Evolutionary conservation across 1,140 invertebrate species (phyloP).

Genomic region (Psilanteris sp.): DNA sequence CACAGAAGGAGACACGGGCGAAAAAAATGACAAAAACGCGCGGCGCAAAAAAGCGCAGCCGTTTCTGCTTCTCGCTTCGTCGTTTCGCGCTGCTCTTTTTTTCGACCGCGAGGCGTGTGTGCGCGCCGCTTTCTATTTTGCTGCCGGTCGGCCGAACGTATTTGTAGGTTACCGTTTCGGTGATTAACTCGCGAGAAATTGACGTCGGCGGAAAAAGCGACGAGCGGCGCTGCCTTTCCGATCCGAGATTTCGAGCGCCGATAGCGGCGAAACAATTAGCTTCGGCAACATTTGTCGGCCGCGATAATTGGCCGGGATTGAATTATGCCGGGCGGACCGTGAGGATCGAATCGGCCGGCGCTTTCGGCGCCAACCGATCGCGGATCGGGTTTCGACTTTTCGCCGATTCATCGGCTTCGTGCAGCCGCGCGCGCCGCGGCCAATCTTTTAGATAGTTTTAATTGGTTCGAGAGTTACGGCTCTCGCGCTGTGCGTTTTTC

Average conservation of each 20-base stretch:
- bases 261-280: constrained; percentile 4
- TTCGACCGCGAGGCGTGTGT: no score
- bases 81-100: constrained; percentile 28
- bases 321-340: neutral
- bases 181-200: constrained; percentile 50
- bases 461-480: no score
- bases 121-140: constrained; percentile 42
- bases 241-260: constrained; percentile 4
- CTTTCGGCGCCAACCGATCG: no score
- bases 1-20: constrained; percentile 18
- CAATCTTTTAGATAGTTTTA: no score
- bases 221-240: neutral
- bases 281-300: neutral
- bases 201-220: constrained; percentile 35
- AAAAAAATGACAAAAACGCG: neutral
- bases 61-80: no score
- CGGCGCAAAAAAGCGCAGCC: neutral
- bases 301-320: constrained; percentile 16
- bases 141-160: constrained; percentile 7
- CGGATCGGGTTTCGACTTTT: no score
- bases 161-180: constrained; percentile 47
- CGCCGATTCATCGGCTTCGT: no score
- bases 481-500: no score
- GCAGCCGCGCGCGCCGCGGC: no score
- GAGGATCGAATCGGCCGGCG: no score